Conservation (phyloP, 2,113 vertebrate species). For the Abramis brama region DNA sequence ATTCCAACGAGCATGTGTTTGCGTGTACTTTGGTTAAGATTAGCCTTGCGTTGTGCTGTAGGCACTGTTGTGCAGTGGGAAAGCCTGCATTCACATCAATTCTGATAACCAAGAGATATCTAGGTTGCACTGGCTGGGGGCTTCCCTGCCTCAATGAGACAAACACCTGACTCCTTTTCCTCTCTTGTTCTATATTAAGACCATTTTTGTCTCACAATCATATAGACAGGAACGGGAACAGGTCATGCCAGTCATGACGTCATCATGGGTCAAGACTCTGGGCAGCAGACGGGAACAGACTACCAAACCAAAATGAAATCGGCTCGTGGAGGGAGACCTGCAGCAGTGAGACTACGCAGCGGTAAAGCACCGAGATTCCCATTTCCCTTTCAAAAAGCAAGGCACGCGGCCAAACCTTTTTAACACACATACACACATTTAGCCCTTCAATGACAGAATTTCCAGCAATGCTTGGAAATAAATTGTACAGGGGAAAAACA, state of each 20-base stretch:
- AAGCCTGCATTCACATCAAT: neutral
- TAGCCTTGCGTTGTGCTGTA: neutral
- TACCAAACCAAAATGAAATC: slow-evolving; percentile 34
- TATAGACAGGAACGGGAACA: neutral
- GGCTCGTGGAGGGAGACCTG: slow-evolving; percentile 16
- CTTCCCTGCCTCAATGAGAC: neutral
- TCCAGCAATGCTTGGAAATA: neutral
- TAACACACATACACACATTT: neutral
- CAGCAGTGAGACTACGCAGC: neutral
- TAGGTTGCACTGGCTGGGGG: neutral
- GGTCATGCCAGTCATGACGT: neutral
- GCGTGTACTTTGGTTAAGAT: neutral
- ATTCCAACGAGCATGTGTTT: slow-evolving; percentile 5
- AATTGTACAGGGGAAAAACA: neutral
- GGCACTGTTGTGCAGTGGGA: neutral
- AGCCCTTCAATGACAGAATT: slow-evolving; percentile 1
- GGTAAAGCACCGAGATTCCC: neutral
- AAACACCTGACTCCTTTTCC: neutral
- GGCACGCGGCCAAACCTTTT: slow-evolving; percentile 5
- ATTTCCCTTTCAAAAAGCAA: slow-evolving; percentile 2
- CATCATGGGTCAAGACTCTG: neutral
- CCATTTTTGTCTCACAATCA: neutral
- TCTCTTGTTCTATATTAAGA: neutral
- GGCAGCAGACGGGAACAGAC: neutral
- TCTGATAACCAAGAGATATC: neutral